Evolutionary conservation across 2,113 vertebrate genomes (phyloP).

Genomic region (Nerophis ophidion): DNA sequence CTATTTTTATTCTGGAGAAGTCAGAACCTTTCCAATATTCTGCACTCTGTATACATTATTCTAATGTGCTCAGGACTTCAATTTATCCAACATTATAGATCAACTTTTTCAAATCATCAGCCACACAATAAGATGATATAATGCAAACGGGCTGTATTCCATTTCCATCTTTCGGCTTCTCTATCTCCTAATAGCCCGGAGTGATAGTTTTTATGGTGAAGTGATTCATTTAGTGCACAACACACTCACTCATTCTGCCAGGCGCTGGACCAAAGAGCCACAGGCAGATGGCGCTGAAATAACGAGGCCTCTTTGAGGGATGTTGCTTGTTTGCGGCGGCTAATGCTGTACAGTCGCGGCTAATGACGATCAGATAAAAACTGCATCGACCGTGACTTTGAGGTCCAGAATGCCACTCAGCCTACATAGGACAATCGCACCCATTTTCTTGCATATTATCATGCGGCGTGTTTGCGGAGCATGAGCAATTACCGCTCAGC

Average conservation of each 20-base stretch:
- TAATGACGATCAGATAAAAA: too few species aligned
- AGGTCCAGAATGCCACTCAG: too few species aligned
- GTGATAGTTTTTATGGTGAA: neutral
- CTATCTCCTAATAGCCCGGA: neutral
- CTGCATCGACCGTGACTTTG: too few species aligned
- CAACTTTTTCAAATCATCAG: too few species aligned
- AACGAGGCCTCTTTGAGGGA: constrained; percentile 14
- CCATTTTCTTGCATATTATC: neutral
- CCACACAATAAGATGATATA: too few species aligned
- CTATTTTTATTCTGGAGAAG: too few species aligned
- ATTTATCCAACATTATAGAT: too few species aligned
- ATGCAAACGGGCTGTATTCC: too few species aligned
- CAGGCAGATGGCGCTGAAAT: constrained; percentile 7
- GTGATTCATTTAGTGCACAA: neutral
- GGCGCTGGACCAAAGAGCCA: neutral
- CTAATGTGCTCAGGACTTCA: too few species aligned
- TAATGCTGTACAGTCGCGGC: neutral
- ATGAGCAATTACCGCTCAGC: neutral
- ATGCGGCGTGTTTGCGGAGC: neutral
- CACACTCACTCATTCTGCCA: neutral
- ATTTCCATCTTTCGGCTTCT: neutral
- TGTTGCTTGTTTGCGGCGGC: neutral
- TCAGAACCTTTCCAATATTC: too few species aligned
- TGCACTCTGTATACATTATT: too few species aligned
- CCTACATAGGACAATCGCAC: too few species aligned